Conservation (phyloP, 2,888 invertebrate genomes). For the Hydrotaea diabolus region DNA sequence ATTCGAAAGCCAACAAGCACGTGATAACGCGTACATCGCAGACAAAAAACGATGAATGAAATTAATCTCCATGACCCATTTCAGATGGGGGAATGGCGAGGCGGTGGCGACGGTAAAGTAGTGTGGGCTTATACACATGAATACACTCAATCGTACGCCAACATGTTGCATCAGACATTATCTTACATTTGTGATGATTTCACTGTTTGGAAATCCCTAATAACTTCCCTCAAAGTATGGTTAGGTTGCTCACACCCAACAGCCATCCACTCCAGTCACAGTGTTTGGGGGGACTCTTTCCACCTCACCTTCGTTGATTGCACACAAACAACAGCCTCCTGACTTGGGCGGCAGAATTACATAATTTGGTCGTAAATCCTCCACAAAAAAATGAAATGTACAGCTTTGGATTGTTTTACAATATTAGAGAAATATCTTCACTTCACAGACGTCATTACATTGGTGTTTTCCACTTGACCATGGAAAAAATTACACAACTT, state of each 20-base stretch:
- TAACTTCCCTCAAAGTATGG: neutral
- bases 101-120: too few species aligned
- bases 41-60: neutral
- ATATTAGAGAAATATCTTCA: too few species aligned
- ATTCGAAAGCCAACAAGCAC: slow-evolving; percentile 38
- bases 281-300: neutral
- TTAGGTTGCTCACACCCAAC: neutral
- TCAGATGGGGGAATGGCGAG: too few species aligned
- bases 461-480: neutral
- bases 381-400: neutral
- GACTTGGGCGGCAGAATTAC: slow-evolving; percentile 6
- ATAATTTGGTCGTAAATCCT: neutral
- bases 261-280: slow-evolving; percentile 15
- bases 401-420: too few species aligned
- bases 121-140: neutral
- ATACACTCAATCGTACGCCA: neutral
- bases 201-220: neutral
- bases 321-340: neutral
- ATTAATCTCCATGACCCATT: neutral
- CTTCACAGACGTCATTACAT: too few species aligned
- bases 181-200: neutral
- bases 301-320: too few species aligned
- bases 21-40: slow-evolving; percentile 43
- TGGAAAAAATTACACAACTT: slow-evolving; percentile 27
- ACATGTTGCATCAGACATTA: slow-evolving; percentile 26